These are phyloP conservation scores for Glyptemys insculpta DNA, from an alignment of 2,797 vertebrate species.

Conservation along the genomic window DNA sequence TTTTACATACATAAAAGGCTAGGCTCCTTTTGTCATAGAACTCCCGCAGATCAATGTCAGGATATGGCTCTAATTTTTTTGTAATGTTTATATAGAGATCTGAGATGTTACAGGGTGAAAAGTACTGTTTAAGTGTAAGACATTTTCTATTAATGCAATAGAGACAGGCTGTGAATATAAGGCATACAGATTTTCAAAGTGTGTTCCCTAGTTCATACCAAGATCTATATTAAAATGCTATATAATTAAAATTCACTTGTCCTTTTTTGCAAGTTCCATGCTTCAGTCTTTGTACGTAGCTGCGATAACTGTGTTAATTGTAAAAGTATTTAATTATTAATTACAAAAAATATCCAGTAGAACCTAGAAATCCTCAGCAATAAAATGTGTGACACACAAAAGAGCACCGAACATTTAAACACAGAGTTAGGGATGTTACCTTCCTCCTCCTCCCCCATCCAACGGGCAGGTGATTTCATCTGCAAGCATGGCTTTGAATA, in stretches of 20 bases:
- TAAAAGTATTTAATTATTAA: not conserved
- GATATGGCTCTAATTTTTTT: not conserved
- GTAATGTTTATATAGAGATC: not conserved
- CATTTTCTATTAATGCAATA: not conserved
- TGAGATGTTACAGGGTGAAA: not conserved
- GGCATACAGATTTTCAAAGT: not conserved
- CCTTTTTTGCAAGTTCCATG: not conserved
- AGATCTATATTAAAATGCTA: not conserved
- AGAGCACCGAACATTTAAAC: not conserved
- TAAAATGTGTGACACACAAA: not conserved
- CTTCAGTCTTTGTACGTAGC: not conserved
- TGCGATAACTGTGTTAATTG: not conserved
- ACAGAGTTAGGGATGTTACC: not conserved
- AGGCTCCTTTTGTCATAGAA: not conserved
- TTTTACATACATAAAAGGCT: not conserved
- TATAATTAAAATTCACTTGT: rapidly evolving
- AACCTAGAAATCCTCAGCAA: not conserved
- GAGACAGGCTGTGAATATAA: not conserved
- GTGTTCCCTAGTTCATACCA: not conserved
- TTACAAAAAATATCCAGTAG: not conserved
- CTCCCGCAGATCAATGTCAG: not conserved
- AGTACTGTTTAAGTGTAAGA: not conserved
- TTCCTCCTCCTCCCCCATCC: not conserved
- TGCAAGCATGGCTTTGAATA: not conserved
- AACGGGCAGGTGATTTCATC: not conserved